phyloP scores from a whole-genome alignment of 2,797 vertebrate genomes.

The Netta rufina region DNA sequence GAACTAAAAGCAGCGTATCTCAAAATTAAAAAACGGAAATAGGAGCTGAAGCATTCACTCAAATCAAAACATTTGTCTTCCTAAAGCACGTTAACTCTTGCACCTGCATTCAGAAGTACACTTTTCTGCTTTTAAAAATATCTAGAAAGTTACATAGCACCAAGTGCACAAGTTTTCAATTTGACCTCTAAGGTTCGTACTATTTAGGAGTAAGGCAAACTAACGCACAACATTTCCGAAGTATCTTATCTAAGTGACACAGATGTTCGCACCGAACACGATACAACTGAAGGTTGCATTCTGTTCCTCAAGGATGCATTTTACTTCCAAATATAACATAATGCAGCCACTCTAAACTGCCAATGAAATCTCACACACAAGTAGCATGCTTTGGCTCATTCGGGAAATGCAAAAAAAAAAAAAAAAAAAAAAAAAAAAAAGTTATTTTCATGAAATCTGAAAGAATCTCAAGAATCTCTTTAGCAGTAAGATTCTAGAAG shows the following conservation, averaged over 20 bases:
- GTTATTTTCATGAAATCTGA: neutral
- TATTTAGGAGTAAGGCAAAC: neutral
- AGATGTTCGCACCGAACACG: neutral
- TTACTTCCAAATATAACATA: slow-evolving; percentile 1
- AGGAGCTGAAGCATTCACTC: neutral
- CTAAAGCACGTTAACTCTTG: neutral
- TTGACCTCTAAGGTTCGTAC: neutral
- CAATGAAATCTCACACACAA: neutral
- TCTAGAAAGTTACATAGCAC: neutral
- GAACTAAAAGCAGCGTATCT: neutral
- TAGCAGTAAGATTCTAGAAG: neutral
- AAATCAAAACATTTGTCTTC: neutral
- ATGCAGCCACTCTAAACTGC: neutral
- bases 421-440: accelerated
- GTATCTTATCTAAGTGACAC: neutral
- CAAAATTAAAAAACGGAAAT: neutral
- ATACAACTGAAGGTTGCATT: neutral
- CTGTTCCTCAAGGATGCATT: neutral
- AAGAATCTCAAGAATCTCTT: neutral
- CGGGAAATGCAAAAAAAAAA: neutral
- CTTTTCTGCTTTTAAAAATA: neutral
- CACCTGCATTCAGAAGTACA: neutral
- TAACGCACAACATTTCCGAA: neutral
- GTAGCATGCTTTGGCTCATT: neutral
- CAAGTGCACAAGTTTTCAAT: neutral